Evolutionary conservation across 2,888 invertebrate species (phyloP).

Genomic region (Hirtodrosophila confusa): DNA sequence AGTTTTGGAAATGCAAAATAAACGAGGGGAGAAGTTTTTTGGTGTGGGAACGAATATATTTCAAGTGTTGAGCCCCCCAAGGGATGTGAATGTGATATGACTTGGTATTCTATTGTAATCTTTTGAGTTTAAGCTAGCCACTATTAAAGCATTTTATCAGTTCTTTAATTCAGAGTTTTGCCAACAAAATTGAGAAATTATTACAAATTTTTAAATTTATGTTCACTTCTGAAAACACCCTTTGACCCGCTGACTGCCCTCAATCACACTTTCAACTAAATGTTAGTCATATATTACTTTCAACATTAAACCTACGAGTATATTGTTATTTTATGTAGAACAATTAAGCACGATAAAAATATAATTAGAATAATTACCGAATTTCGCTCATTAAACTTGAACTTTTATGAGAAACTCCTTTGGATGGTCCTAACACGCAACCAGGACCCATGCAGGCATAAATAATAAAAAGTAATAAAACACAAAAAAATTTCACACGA

Average conservation of each 20-base stretch:
- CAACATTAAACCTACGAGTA: slow-evolving; percentile 26
- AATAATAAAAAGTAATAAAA: slow-evolving; percentile 42
- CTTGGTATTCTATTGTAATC: slow-evolving; percentile 17
- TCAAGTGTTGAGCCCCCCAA: slow-evolving; percentile 21
- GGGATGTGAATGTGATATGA: slow-evolving; percentile 25
- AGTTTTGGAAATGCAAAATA: slow-evolving; percentile 39
- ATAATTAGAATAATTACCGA: slow-evolving; percentile 65
- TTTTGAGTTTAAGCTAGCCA: not conserved
- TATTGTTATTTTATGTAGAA: slow-evolving; percentile 40
- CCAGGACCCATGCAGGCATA: slow-evolving; percentile 51
- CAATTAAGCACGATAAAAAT: slow-evolving; percentile 63
- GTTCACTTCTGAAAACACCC: not conserved
- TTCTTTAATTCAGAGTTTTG: too few species aligned
- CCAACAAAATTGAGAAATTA: too few species aligned
- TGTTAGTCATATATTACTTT: slow-evolving; percentile 45
- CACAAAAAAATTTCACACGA: slow-evolving; percentile 69
- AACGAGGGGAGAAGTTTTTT: not conserved
- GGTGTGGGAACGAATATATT: slow-evolving; percentile 1
- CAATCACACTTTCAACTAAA: slow-evolving; percentile 16
- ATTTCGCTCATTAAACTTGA: slow-evolving; percentile 62
- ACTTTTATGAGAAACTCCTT: slow-evolving; percentile 49
- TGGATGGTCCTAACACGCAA: slow-evolving; percentile 54
- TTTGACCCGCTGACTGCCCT: not conserved
- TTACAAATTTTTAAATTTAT: too few species aligned
- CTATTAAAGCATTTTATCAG: too few species aligned